phyloP scores from a whole-genome alignment of 2,797 vertebrate species.

The Anniella stebbinsi region DNA sequence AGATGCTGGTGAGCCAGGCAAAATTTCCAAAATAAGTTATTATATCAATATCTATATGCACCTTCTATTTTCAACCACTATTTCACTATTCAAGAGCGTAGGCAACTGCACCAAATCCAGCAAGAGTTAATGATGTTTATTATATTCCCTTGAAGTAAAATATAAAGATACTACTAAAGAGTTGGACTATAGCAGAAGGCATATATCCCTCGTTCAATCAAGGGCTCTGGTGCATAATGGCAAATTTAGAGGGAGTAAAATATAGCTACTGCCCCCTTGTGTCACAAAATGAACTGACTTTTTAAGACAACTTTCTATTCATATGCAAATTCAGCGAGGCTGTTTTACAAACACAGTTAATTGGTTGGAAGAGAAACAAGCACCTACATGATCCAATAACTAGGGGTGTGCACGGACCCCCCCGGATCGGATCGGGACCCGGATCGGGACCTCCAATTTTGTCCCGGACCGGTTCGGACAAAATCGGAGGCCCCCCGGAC shows the following conservation, averaged over 20 bases:
- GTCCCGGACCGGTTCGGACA: too few species aligned
- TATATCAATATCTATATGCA: neutral
- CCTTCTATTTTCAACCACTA: neutral
- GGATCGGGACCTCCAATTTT: too few species aligned
- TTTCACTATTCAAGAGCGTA: neutral
- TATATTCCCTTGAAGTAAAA: neutral
- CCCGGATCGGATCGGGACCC: too few species aligned
- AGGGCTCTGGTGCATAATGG: neutral
- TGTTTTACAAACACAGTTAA: neutral
- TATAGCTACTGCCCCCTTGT: neutral
- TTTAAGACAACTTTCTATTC: constrained; percentile 10
- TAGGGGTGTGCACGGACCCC: too few species aligned
- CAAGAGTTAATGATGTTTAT: neutral
- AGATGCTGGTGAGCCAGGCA: neutral
- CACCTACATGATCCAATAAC: constrained; percentile 7
- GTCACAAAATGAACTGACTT: constrained; percentile 12
- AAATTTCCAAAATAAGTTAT: neutral
- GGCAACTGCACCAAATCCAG: neutral
- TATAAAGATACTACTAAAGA: neutral
- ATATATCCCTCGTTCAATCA: neutral
- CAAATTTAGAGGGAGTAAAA: neutral
- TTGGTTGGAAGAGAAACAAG: neutral
- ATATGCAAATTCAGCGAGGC: neutral
- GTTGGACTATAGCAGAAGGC: neutral
- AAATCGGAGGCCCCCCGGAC: too few species aligned